phyloP scores from a whole-genome alignment of 2,888 invertebrate genomes.

The Agonopterix arenella region DNA sequence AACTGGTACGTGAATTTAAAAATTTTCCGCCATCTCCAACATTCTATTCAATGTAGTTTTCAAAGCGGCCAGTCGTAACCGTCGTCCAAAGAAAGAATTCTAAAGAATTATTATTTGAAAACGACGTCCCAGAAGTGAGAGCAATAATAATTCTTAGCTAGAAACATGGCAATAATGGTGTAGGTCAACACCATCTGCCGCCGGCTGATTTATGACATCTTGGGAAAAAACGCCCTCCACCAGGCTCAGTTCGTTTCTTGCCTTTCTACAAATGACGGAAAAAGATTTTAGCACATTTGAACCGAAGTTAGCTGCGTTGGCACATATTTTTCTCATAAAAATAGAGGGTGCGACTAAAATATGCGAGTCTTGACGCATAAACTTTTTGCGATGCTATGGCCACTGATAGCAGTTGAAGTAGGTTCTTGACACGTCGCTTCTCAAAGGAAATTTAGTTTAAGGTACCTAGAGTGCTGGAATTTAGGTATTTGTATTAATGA shows the following conservation, averaged over 20 bases:
- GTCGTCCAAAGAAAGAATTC: constrained; percentile 15
- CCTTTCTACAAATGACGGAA: constrained; percentile 46
- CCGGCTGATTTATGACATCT: constrained; percentile 65
- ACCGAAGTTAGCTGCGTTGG: constrained; percentile 21
- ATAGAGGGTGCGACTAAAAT: neutral
- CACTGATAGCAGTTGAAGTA: no score
- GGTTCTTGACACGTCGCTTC: no score
- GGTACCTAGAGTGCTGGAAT: no score
- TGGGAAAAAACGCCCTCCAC: constrained; percentile 49
- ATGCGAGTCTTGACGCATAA: no score
- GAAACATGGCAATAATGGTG: constrained; percentile 66
- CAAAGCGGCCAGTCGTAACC: constrained; percentile 2
- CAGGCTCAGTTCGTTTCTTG: constrained; percentile 44
- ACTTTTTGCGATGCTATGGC: no score
- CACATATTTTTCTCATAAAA: constrained; percentile 1
- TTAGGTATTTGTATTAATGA: no score
- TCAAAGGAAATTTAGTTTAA: no score
- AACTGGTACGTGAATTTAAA: no score
- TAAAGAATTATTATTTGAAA: constrained; percentile 37
- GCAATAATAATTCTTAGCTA: constrained; percentile 61
- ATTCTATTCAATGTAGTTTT: constrained; percentile 5
- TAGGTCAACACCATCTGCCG: constrained; percentile 69
- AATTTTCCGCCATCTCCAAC: neutral
- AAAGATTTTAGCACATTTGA: constrained; percentile 49
- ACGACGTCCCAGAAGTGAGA: constrained; percentile 34